Base-by-base conservation (phyloP, 2,113 vertebrate species). In the Macheiramphus alcinus region DNA sequence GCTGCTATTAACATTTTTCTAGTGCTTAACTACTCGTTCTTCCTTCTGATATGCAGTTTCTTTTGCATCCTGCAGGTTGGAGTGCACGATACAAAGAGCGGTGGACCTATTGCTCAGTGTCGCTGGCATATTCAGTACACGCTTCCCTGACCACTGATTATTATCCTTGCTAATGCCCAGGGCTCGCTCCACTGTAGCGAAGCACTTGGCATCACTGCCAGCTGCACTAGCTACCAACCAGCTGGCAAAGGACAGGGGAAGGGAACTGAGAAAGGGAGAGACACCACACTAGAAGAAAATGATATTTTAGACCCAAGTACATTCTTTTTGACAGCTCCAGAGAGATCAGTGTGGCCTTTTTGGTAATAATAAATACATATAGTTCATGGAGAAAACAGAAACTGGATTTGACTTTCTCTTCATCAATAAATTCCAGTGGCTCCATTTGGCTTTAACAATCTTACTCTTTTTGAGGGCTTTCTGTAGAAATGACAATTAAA, bases 71-170 rank as follows among this genome's bases (percentile, higher is more conserved):
- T n/a, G 80, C 61, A 3, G 80, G 47, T 92, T 18, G 2, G 63
- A 67, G 83, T 7, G 18, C 65, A 63, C 1, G 23, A 29, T 74
- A 14, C 18, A 50, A 38, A 45, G 40, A 67, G 43, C 78, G 7
- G 59, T 19, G 59, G 55, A 25, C 86, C 67, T 78, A 19, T 58
- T 26, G n/a, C 43, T 38, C 32, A 5, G 62, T 10, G 40, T 19
- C 16, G 0, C 52, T 9, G 7, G 52, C 3, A 3, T 31, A 10
- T 55, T 79, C 96, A 21, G 0, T 31, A 11, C 86, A 42, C 3
- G 79, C 85, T 96, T 95, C 90, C 85, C 93, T 94, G 95, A 58
- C 17, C 93, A 42, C 86, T 95, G 76, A 62, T 94, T 76, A 61
- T 91, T 75, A 15, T 88, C 94, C 91, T 68, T 59, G 90, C 78